Evolutionary conservation across 2,797 vertebrate species (phyloP), one percentile per base, ranked within the genome.

Genomic region (Lithobates sylvaticus): DNA sequence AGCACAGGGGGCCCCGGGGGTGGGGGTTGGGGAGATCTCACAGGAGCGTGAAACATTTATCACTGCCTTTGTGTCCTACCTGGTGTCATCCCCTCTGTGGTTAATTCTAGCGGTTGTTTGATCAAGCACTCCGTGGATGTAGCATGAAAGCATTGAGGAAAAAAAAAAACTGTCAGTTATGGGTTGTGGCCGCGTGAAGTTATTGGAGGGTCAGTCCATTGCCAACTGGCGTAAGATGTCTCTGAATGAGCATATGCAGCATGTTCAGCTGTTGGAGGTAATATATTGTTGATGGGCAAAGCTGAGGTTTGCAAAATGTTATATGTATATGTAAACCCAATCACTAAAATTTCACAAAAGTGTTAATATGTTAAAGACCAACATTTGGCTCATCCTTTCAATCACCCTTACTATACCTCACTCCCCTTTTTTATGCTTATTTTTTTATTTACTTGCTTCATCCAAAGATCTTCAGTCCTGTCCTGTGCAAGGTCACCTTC

Each of bases 31-130:
- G 32, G 67, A 42, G 75, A 50, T 83, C 58, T 29, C 58, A 16
- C 58, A 29, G 9, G 39, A 68, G 80, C 54, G 9, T 61, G 27
- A 64, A 64, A 74, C 70, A 67, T 58, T 73, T 21, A 39, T 39
- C 58, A 29, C 1, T 32, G 4, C 8, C n/a, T 80, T 72, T 32
- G 47, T 58, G 3, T 36, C 44, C 32, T 29, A 13, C 9, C 44
- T 50, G 73, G 34, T n/a, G 10, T 81, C 44, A 39, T 81, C 44
- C 47, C 64, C 23, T 70, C 47, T 39, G 12, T 58, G 47, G 50
- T 36, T 58, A 81, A 81, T 72, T 81, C 47, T n/a, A 73, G 23
- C 36, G 23, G 50, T 34, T 68, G 23, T 81, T 73, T 72, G 69
- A 81, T 81, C 69, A 61, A 73, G 50, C 32, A 21, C 79, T 71